Conservation (phyloP, 2,797 vertebrate genomes). For the Hyperoplus lanceolatus region DNA sequence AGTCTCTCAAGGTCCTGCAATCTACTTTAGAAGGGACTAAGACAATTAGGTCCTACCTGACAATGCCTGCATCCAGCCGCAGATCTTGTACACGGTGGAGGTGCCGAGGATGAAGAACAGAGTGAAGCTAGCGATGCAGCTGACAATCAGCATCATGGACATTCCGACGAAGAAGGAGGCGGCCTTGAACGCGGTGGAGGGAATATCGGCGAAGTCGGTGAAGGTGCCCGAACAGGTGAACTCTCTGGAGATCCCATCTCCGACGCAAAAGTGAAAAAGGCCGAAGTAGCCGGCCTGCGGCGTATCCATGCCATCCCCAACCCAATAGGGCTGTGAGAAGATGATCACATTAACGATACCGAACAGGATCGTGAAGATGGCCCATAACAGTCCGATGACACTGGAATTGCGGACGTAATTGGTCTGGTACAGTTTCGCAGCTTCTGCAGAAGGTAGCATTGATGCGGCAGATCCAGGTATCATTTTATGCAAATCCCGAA, state of each 20-base stretch:
- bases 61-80: slow-evolving; percentile 96
- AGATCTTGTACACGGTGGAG: slow-evolving; percentile 98
- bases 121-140: slow-evolving; percentile 94
- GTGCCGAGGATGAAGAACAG: slow-evolving; percentile 99
- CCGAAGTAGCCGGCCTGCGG: slow-evolving; percentile 97
- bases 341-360: slow-evolving; percentile 96
- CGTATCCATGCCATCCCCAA: slow-evolving; percentile 95
- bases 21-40: slow-evolving; percentile 40
- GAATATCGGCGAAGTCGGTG: slow-evolving; percentile 94
- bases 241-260: slow-evolving; percentile 91
- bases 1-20: neutral
- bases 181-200: slow-evolving; percentile 95
- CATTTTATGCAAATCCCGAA: slow-evolving; percentile 74
- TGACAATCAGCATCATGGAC: slow-evolving; percentile 96
- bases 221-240: slow-evolving; percentile 95
- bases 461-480: slow-evolving; percentile 88
- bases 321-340: slow-evolving; percentile 98
- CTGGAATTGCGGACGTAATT: slow-evolving; percentile 97
- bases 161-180: slow-evolving; percentile 97
- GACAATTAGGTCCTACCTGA: slow-evolving; percentile 85
- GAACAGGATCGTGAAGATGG: slow-evolving; percentile 97
- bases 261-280: slow-evolving; percentile 96
- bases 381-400: slow-evolving; percentile 96
- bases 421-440: slow-evolving; percentile 95
- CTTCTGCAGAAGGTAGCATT: slow-evolving; percentile 95